Evolutionary conservation across 2,113 vertebrate species (phyloP).

Genomic region (Nothocercus julius): DNA sequence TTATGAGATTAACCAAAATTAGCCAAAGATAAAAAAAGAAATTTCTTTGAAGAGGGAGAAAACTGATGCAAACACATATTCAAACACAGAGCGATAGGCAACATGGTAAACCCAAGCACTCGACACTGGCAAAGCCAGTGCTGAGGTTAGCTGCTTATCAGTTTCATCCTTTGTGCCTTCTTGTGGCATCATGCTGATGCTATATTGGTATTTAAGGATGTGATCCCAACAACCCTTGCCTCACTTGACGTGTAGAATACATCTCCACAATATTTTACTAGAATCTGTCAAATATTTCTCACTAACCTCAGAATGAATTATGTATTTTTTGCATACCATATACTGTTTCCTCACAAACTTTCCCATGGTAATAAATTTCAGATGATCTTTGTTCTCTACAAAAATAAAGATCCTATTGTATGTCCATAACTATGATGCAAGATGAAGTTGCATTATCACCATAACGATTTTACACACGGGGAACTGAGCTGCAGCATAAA

Average conservation of each 20-base stretch:
- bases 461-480: background rate
- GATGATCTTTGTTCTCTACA: background rate
- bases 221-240: background rate
- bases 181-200: background rate
- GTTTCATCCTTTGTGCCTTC: background rate
- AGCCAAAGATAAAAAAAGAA: background rate
- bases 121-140: background rate
- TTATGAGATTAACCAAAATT: background rate
- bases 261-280: background rate
- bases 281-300: background rate
- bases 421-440: background rate
- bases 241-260: background rate
- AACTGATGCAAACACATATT: background rate
- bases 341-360: background rate
- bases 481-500: background rate
- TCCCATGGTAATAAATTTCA: background rate
- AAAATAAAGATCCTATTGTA: background rate
- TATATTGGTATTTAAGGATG: background rate
- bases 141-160: background rate
- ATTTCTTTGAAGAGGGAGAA: background rate
- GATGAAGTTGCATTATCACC: background rate
- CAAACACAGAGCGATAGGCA: background rate
- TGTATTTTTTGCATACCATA: background rate
- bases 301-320: background rate
- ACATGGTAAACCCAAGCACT: background rate